Conservation (phyloP, 2,113 vertebrate genomes). For the Syngnathus floridae region DNA sequence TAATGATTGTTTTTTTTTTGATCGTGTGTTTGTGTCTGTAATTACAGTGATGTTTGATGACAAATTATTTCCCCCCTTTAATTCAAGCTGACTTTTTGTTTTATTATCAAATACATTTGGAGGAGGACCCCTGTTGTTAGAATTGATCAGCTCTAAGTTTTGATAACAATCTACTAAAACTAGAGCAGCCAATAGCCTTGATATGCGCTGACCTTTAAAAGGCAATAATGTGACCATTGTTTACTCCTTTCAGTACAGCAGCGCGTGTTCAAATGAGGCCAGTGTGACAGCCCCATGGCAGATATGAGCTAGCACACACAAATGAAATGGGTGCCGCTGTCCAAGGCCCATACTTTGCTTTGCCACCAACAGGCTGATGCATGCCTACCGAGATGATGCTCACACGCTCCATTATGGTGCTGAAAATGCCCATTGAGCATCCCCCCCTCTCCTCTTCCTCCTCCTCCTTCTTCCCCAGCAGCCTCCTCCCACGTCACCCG, state of each 20-base stretch:
- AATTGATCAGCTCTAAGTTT: too few species aligned
- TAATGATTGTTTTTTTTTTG: too few species aligned
- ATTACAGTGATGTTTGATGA: too few species aligned
- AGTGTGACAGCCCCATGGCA: constrained; percentile 32
- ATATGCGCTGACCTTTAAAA: constrained; percentile 24
- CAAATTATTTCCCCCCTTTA: too few species aligned
- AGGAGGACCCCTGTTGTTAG: too few species aligned
- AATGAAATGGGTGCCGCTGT: constrained; percentile 16
- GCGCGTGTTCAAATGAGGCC: constrained; percentile 36
- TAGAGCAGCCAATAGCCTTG: constrained; percentile 6
- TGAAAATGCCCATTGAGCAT: constrained; percentile 6
- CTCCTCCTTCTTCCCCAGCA: neutral
- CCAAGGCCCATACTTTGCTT: neutral
- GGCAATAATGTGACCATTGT: constrained; percentile 26
- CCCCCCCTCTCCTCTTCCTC: neutral
- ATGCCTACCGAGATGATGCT: neutral
- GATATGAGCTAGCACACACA: constrained; percentile 15
- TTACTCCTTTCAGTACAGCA: constrained; percentile 10
- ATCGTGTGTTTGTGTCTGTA: too few species aligned
- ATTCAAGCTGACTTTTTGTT: too few species aligned
- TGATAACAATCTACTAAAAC: constrained; percentile 15
- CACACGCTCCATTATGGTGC: neutral
- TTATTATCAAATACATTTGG: too few species aligned
- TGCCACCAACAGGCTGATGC: constrained; percentile 9
- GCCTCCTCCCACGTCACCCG: constrained; percentile 38